These are phyloP conservation scores for Neomorphus geoffroyi DNA, from an alignment of 2,797 vertebrate genomes.

Conservation along the genomic window DNA sequence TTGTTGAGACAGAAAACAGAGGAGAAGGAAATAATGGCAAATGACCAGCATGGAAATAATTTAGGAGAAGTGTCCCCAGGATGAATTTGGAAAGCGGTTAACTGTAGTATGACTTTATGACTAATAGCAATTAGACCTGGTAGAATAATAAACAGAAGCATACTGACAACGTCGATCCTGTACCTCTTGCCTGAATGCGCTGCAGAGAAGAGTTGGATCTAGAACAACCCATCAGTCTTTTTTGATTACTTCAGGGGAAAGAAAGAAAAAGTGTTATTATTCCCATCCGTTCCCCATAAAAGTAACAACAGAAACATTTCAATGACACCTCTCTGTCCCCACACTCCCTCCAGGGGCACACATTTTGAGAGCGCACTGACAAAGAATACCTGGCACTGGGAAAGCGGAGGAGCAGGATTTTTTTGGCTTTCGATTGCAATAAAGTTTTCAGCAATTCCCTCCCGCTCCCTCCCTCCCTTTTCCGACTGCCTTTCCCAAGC, in stretches of 20 bases:
- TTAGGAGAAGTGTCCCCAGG: constrained; percentile 63
- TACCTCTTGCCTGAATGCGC: neutral
- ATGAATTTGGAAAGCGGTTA: constrained; percentile 67
- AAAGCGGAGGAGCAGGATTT: constrained; percentile 48
- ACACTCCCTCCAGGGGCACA: neutral
- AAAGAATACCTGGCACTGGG: neutral
- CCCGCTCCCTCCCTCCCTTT: neutral
- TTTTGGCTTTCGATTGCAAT: neutral
- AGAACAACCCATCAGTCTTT: neutral
- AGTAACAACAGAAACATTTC: neutral
- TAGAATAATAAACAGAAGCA: constrained; percentile 41
- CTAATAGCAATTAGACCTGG: constrained; percentile 47
- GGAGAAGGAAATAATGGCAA: constrained; percentile 70
- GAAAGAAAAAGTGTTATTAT: neutral
- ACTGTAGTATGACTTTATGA: constrained; percentile 56
- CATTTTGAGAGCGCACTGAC: neutral
- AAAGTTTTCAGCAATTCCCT: constrained; percentile 22
- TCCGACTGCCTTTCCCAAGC: neutral
- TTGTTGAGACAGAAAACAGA: constrained; percentile 74
- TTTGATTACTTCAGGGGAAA: neutral
- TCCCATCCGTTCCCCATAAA: neutral
- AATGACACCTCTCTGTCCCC: neutral
- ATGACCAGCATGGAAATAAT: constrained; percentile 71
- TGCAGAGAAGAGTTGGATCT: neutral
- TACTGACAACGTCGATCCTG: neutral